These are phyloP conservation scores for Cardiocondyla obscurior DNA, from an alignment of 1,140 invertebrate species.

Conservation along the genomic window DNA sequence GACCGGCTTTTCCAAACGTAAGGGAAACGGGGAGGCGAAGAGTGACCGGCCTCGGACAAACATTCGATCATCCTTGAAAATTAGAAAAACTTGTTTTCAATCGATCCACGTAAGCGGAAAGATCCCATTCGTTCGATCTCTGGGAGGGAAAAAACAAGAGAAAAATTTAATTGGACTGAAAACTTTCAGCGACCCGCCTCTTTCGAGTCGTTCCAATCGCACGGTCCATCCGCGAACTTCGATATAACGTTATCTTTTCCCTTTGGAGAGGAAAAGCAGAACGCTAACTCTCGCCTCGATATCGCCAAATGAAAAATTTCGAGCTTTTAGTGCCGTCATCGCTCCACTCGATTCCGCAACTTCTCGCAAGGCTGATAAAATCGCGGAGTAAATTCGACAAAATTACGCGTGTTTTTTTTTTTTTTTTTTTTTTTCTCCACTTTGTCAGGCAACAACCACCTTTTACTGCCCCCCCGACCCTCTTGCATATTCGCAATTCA, in stretches of 20 bases:
- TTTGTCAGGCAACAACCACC: not conserved
- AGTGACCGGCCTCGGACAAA: constrained; percentile 2
- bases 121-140: constrained; percentile 36
- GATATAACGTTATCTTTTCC: constrained; percentile 58
- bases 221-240: constrained; percentile 45
- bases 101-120: constrained; percentile 34
- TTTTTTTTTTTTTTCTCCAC: constrained; percentile 15
- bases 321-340: constrained; percentile 47
- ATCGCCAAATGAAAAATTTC: constrained; percentile 58
- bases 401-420: constrained; percentile 1
- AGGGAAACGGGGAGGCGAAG: not conserved
- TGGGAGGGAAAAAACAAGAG: constrained; percentile 33
- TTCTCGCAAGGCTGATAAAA: not conserved
- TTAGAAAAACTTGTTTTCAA: constrained; percentile 57
- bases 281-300: constrained; percentile 25
- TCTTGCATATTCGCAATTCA: not conserved
- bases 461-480: not conserved
- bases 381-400: constrained; percentile 35
- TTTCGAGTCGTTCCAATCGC: constrained; percentile 48
- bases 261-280: constrained; percentile 18
- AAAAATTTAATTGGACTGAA: constrained; percentile 68
- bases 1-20: not conserved
- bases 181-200: constrained; percentile 54
- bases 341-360: constrained; percentile 18
- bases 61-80: constrained; percentile 48